These are phyloP conservation scores for Camarhynchus parvulus DNA, from an alignment of 2,113 vertebrate genomes.

Conservation along the genomic window DNA sequence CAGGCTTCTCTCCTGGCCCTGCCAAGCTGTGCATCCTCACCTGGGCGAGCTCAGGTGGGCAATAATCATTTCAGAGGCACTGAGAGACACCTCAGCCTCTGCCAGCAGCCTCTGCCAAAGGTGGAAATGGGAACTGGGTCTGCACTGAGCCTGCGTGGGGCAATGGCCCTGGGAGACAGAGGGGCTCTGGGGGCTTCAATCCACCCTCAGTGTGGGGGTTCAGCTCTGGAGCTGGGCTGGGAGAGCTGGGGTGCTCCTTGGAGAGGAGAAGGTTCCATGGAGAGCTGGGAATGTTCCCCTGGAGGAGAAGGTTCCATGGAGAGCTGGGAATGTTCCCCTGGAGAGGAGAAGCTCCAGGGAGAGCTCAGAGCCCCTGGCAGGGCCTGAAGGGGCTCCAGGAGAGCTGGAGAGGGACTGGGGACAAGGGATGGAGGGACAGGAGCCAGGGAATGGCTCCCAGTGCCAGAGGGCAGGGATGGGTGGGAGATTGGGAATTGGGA, in stretches of 20 bases:
- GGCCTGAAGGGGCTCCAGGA: not conserved
- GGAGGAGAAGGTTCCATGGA: too few species aligned
- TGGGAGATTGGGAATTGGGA: not conserved
- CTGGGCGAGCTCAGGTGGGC: fast-evolving
- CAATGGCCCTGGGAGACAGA: too few species aligned
- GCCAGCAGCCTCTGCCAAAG: not conserved
- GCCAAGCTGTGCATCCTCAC: not conserved
- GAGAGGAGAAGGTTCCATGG: not conserved
- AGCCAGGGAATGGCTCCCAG: not conserved
- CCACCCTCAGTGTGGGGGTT: not conserved
- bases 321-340: not conserved
- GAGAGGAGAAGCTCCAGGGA: not conserved
- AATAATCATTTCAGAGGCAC: not conserved
- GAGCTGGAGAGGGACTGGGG: not conserved
- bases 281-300: too few species aligned
- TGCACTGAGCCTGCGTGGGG: fast-evolving
- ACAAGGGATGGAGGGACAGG: not conserved
- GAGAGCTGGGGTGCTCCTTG: not conserved
- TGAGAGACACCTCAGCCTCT: not conserved
- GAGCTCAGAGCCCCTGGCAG: not conserved
- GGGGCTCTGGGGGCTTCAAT: not conserved
- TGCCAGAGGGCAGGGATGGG: not conserved
- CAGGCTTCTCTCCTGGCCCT: too few species aligned
- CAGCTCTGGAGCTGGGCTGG: not conserved
- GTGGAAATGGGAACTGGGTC: not conserved